These are phyloP conservation scores for Equus quagga DNA, from an alignment of 2,113 vertebrate genomes.

Conservation along the genomic window DNA sequence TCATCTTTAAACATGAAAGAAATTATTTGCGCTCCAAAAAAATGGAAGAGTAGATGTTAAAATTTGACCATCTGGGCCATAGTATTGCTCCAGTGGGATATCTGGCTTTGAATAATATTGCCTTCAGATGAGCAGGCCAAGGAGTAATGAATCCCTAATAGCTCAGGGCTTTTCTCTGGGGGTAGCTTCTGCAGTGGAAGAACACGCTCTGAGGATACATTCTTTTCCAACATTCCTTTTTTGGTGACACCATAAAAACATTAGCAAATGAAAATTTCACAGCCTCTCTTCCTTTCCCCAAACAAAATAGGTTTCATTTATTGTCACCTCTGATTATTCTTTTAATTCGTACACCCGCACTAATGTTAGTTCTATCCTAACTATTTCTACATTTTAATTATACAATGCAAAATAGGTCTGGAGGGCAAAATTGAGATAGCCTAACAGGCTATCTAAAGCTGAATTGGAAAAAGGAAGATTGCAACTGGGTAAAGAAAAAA, in stretches of 20 bases:
- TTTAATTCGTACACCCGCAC: not conserved
- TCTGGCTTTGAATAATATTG: conserved; percentile 51
- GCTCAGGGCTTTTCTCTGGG: conserved; percentile 5
- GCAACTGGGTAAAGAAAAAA: not conserved
- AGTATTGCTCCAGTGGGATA: conserved; percentile 20
- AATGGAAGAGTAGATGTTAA: not conserved
- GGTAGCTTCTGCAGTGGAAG: conserved; percentile 35
- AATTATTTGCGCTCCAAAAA: conserved; percentile 8
- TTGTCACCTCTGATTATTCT: not conserved
- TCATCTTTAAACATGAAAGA: not conserved
- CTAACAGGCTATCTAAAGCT: not conserved
- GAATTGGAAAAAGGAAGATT: not conserved
- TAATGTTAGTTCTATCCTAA: not conserved
- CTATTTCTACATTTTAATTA: not conserved
- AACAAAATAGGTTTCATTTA: not conserved
- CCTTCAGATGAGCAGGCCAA: conserved; percentile 15
- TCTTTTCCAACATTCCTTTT: not conserved
- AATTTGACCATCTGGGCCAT: conserved; percentile 42
- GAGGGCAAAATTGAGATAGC: not conserved
- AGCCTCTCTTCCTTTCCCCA: not conserved
- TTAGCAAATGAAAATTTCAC: conserved; percentile 15
- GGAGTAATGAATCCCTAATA: not conserved
- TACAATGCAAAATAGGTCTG: not conserved
- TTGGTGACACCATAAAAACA: conserved; percentile 55
- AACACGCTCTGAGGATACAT: not conserved